Conservation (phyloP, 2,797 vertebrate species). For the Phaenicophaeus curvirostris region DNA sequence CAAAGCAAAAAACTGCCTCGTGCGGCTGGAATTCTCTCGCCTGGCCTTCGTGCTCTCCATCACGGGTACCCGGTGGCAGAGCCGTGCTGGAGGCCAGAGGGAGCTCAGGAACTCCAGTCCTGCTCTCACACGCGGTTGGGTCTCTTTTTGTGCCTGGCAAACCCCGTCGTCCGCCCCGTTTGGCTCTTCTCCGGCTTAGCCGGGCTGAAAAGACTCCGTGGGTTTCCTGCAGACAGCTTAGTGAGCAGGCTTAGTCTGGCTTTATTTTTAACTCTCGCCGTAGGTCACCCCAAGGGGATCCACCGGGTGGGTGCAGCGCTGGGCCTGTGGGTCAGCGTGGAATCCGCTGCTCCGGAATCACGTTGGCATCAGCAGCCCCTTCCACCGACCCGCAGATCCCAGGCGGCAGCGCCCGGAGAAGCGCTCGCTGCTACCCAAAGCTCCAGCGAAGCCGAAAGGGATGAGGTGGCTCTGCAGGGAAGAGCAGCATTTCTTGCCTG, state of each 20-base stretch:
- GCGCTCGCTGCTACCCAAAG: rapidly evolving
- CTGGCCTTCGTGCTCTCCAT: background rate
- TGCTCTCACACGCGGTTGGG: background rate
- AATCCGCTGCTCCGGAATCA: background rate
- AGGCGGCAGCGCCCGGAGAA: rapidly evolving
- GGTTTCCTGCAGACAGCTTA: background rate
- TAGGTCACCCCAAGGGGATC: background rate
- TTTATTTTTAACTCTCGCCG: background rate
- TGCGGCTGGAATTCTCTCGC: background rate
- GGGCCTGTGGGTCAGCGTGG: background rate
- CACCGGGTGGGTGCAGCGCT: rapidly evolving
- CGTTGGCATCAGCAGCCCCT: rapidly evolving
- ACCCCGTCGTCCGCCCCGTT: rapidly evolving
- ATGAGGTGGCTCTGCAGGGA: background rate
- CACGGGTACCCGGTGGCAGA: background rate
- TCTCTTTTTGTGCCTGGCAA: too few species aligned
- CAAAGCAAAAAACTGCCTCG: background rate
- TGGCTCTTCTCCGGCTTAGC: background rate
- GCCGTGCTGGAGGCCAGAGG: rapidly evolving
- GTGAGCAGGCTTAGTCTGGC: background rate
- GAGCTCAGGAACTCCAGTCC: background rate
- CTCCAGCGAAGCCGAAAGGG: background rate
- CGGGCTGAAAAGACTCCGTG: background rate
- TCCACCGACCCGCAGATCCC: background rate
- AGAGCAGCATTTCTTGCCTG: too few species aligned